These are phyloP conservation scores for Anoplius nigerrimus DNA, from an alignment of 2,888 invertebrate genomes.

Conservation along the genomic window DNA sequence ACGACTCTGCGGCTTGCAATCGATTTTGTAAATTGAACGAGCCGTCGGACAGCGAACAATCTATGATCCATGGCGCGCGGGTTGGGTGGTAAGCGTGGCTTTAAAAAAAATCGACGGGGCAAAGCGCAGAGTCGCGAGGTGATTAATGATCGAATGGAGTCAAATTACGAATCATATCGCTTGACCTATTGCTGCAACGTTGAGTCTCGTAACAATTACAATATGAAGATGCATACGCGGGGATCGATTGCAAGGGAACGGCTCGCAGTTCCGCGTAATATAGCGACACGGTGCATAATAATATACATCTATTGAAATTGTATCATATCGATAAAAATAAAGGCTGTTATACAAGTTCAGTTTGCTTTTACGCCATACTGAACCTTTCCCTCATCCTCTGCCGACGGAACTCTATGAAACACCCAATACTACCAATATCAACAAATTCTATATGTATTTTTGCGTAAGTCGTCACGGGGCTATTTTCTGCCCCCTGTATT, in stretches of 20 bases:
- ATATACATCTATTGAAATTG: conserved; percentile 48
- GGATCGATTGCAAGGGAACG: conserved; percentile 7
- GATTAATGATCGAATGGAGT: conserved; percentile 22
- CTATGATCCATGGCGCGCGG: too few species aligned
- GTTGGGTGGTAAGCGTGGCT: too few species aligned
- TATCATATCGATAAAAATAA: conserved; percentile 66
- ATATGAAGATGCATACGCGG: conserved; percentile 8
- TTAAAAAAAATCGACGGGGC: neutral
- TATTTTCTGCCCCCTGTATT: too few species aligned
- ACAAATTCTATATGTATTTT: too few species aligned
- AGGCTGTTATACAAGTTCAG: conserved; percentile 69
- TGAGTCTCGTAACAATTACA: conserved; percentile 39
- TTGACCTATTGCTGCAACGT: conserved; percentile 44
- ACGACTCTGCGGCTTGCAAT: neutral
- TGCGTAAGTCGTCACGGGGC: too few species aligned
- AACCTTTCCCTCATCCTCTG: neutral
- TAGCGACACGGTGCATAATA: conserved; percentile 20
- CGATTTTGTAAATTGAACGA: conserved; percentile 3
- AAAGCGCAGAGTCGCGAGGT: conserved; percentile 22
- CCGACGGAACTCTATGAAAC: too few species aligned
- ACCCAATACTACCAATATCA: too few species aligned
- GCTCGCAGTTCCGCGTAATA: conserved; percentile 19
- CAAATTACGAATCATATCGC: conserved; percentile 45
- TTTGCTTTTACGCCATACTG: neutral
- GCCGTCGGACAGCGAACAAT: neutral